phyloP scores from a whole-genome alignment of 1,140 invertebrate genomes.

The Euura lappo region DNA sequence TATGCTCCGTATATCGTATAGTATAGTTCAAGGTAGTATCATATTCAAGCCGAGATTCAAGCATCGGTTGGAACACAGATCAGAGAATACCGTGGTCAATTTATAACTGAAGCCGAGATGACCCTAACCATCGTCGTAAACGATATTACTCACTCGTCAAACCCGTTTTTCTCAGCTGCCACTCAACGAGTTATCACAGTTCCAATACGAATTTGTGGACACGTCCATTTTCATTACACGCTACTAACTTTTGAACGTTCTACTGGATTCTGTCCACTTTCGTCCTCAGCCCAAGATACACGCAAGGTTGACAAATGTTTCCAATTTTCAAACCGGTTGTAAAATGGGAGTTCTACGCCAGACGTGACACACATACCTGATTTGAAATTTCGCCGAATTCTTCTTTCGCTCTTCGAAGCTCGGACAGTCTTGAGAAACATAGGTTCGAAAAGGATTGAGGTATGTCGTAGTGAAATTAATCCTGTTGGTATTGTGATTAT shows the following conservation, averaged over 20 bases:
- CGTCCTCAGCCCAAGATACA: constrained; percentile 25
- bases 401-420: background rate
- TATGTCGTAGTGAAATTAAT: too few relatives aligned
- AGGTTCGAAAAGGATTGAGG: too few relatives aligned
- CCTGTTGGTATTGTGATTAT: too few relatives aligned
- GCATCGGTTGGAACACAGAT: background rate
- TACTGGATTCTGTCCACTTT: constrained; percentile 23
- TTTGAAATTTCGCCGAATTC: constrained; percentile 15
- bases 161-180: background rate
- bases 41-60: too few relatives aligned
- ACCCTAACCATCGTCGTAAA: background rate
- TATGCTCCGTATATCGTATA: too few relatives aligned
- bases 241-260: background rate
- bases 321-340: constrained; percentile 54
- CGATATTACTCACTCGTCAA: constrained; percentile 1
- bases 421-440: too few relatives aligned
- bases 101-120: background rate
- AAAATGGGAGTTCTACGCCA: constrained; percentile 38
- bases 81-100: background rate
- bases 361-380: constrained; percentile 56
- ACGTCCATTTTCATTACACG: constrained; percentile 5
- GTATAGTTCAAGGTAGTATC: too few relatives aligned
- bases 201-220: background rate
- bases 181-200: background rate
- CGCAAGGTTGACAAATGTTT: constrained; percentile 50